Evolutionary conservation across 2,113 vertebrate species (phyloP).

Genomic region (Panthera uncia): DNA sequence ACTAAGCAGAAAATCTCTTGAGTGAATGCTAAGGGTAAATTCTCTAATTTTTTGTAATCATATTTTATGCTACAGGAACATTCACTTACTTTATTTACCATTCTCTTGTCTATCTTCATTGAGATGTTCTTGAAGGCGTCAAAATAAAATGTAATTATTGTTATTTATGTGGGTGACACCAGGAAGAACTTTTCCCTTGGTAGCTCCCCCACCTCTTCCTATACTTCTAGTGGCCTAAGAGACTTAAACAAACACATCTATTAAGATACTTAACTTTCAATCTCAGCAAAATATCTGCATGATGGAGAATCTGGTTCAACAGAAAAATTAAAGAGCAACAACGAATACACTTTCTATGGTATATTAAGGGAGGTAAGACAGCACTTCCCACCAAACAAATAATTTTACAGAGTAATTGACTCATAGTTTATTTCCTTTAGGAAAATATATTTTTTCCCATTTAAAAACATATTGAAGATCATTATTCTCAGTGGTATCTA

Average conservation of each 20-base stretch:
- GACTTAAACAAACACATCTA: neutral
- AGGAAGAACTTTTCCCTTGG: neutral
- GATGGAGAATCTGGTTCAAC: neutral
- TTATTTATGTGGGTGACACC: neutral
- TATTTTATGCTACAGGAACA: neutral
- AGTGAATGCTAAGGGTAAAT: neutral
- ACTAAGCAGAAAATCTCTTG: neutral
- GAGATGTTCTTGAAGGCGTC: neutral
- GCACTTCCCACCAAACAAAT: neutral
- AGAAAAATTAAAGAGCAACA: neutral
- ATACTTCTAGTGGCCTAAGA: neutral
- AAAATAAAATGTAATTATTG: neutral
- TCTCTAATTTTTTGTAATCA: neutral
- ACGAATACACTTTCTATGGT: neutral
- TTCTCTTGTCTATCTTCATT: neutral
- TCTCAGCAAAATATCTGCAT: neutral
- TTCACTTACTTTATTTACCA: neutral
- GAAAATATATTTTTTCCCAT: conserved; percentile 3
- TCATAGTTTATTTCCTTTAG: conserved; percentile 37
- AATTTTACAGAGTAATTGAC: conserved; percentile 1
- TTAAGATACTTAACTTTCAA: neutral
- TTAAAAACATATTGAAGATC: conserved; percentile 36
- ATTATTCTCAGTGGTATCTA: neutral
- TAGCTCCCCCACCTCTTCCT: neutral
- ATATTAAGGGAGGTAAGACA: neutral